Evolutionary conservation across 2,888 invertebrate species (phyloP).

Genomic region (Amiota communis): DNA sequence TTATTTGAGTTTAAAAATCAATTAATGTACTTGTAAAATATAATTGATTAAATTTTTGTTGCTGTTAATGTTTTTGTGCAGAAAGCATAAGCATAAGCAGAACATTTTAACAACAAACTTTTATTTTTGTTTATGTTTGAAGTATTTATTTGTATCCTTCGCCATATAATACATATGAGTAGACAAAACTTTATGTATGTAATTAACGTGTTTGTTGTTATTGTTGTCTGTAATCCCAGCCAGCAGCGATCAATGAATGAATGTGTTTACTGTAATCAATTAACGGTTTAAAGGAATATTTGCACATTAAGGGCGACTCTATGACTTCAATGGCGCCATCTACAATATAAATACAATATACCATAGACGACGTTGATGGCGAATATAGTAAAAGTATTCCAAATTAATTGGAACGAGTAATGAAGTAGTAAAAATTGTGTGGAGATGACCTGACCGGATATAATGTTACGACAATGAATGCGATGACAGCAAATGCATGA

Average conservation of each 20-base stretch:
- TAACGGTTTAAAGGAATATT: conserved; percentile 63
- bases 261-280: conserved; percentile 64
- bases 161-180: not conserved
- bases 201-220: conserved; percentile 15
- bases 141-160: too few relatives aligned
- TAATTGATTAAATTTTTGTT: conserved; percentile 19
- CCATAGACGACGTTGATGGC: too few relatives aligned
- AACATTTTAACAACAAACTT: not conserved
- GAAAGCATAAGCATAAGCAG: conserved; percentile 15
- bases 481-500: conserved; percentile 58
- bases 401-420: too few relatives aligned
- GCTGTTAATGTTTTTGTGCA: conserved; percentile 3
- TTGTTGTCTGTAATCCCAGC: conserved; percentile 25
- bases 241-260: conserved; percentile 33
- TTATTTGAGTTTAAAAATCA: conserved; percentile 29
- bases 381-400: too few relatives aligned
- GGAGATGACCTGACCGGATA: too few relatives aligned
- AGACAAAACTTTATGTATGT: not conserved
- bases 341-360: too few relatives aligned
- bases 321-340: conserved; percentile 54
- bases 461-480: not conserved
- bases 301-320: conserved; percentile 41
- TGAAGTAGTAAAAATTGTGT: too few relatives aligned
- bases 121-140: not conserved
- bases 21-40: conserved; percentile 25